Conservation (phyloP, 2,797 vertebrate species). For the Fringilla coelebs region DNA sequence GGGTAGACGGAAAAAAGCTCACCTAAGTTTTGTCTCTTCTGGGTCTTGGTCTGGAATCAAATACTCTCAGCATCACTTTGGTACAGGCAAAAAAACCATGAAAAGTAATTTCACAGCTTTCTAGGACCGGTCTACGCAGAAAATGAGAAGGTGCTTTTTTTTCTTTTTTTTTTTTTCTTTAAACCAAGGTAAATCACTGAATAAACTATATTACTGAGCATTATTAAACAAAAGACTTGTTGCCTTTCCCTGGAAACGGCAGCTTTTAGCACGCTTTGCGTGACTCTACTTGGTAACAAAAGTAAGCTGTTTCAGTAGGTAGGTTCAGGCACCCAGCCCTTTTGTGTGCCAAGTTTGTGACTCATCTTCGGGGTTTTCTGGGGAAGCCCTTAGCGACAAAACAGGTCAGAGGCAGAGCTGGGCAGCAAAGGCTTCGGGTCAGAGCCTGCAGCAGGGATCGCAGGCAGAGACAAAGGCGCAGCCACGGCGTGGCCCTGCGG, state of each 20-base stretch:
- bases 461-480: background rate
- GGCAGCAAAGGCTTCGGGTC: background rate
- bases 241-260: background rate
- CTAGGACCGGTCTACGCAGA: background rate
- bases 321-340: background rate
- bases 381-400: background rate
- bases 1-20: background rate
- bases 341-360: background rate
- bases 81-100: background rate
- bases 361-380: background rate
- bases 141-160: accelerated
- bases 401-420: background rate
- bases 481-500: accelerated
- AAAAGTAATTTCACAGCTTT: background rate
- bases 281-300: background rate
- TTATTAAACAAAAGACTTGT: background rate
- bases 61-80: background rate
- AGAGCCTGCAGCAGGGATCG: background rate
- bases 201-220: background rate
- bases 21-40: background rate
- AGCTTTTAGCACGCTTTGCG: background rate
- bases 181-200: background rate
- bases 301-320: background rate
- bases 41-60: background rate
- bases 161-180: background rate